These are phyloP conservation scores for Monopterus albus DNA, from an alignment of 2,113 vertebrate species.

Conservation along the genomic window DNA sequence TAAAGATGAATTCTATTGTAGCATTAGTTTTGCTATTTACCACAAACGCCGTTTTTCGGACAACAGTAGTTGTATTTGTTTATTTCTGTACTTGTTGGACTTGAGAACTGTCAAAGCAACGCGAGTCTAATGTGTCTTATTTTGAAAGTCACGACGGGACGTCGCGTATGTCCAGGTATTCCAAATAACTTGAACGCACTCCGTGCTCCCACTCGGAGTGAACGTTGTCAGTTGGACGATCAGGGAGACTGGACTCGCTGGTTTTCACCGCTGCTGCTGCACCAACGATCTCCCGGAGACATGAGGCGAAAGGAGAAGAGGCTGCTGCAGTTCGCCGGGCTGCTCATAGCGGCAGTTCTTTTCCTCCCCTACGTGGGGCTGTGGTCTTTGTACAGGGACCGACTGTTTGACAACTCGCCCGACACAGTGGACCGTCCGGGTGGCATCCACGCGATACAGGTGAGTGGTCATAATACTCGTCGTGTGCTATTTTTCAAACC, in stretches of 20 bases:
- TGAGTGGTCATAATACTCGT: slow-evolving; percentile 38
- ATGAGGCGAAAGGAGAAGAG: slow-evolving; percentile 95
- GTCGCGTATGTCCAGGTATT: not conserved
- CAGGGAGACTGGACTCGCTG: not conserved
- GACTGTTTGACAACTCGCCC: slow-evolving; percentile 85
- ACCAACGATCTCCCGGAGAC: slow-evolving; percentile 43
- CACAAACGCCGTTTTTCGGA: too few species aligned
- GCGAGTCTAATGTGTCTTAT: slow-evolving; percentile 6
- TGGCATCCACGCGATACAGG: slow-evolving; percentile 72
- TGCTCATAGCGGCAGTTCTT: slow-evolving; percentile 88
- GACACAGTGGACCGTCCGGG: slow-evolving; percentile 63
- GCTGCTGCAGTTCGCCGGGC: slow-evolving; percentile 88
- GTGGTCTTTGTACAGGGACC: slow-evolving; percentile 91
- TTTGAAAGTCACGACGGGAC: slow-evolving; percentile 35
- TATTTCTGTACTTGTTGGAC: too few species aligned
- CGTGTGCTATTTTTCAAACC: not conserved
- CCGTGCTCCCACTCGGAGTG: slow-evolving; percentile 5
- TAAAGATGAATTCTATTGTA: too few species aligned
- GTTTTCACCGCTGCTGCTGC: slow-evolving; percentile 1
- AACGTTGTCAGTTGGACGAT: slow-evolving; percentile 58
- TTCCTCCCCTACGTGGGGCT: slow-evolving; percentile 93
- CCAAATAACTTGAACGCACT: slow-evolving; percentile 1
- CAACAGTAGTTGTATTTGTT: too few species aligned
- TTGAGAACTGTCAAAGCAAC: not conserved
- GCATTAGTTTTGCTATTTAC: too few species aligned